Conservation (phyloP, 2,888 invertebrate species). For the Acanthococcus lagerstroemiae region DNA sequence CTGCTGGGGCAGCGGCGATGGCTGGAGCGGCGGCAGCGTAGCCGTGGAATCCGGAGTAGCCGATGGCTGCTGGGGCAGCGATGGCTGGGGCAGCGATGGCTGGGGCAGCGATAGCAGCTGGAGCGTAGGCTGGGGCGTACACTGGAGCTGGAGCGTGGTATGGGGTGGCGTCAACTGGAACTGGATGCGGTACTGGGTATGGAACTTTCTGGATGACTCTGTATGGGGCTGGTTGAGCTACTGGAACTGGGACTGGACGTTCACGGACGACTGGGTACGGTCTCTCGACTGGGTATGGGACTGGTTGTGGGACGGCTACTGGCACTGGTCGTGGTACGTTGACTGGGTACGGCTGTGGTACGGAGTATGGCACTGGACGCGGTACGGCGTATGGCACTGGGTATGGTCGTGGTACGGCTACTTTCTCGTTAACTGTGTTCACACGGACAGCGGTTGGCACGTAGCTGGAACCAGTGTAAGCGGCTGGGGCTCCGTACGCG, state of each 20-base stretch:
- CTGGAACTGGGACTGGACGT: slow-evolving; percentile 29
- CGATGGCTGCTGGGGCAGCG: slow-evolving; percentile 12
- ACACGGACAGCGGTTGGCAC: slow-evolving; percentile 30
- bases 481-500: neutral
- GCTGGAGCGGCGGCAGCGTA: slow-evolving; percentile 4
- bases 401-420: slow-evolving; percentile 31
- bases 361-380: slow-evolving; percentile 23
- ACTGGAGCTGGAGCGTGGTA: slow-evolving; percentile 33
- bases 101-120: neutral
- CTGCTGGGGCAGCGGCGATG: neutral
- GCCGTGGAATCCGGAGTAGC: neutral
- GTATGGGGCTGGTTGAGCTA: slow-evolving; percentile 31
- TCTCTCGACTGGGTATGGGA: slow-evolving; percentile 50
- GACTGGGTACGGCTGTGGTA: slow-evolving; percentile 30
- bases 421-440: slow-evolving; percentile 30
- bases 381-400: slow-evolving; percentile 27
- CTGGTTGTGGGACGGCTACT: slow-evolving; percentile 58
- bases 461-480: neutral
- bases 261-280: slow-evolving; percentile 46
- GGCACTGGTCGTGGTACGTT: slow-evolving; percentile 50
- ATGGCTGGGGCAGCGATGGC: slow-evolving; percentile 12
- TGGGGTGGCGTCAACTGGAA: slow-evolving; percentile 36
- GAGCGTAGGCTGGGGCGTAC: neutral
- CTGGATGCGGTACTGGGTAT: slow-evolving; percentile 36
- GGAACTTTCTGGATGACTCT: slow-evolving; percentile 19